Conservation (phyloP, 2,888 invertebrate genomes). For the Drosophila anceps region DNA sequence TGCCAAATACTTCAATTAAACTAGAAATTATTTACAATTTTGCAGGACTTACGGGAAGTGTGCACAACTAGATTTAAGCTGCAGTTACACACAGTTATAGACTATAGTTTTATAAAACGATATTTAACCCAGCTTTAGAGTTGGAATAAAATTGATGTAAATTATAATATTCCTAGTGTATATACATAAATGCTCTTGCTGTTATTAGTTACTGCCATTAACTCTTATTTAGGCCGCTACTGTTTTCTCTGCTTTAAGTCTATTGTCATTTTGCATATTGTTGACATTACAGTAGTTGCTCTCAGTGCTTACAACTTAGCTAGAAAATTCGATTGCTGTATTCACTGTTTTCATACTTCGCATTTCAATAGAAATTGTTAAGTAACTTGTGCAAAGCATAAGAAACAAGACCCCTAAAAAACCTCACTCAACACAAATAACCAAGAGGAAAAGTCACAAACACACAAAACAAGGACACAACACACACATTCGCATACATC, state of each 20-base stretch:
- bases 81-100: too few species aligned
- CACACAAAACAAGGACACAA: not conserved
- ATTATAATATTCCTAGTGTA: too few species aligned
- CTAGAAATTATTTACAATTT: conserved; percentile 1
- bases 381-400: conserved; percentile 11
- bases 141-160: too few species aligned
- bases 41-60: too few species aligned
- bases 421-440: conserved; percentile 6
- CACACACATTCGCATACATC: not conserved
- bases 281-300: not conserved
- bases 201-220: not conserved
- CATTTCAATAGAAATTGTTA: conserved; percentile 10
- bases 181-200: too few species aligned
- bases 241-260: too few species aligned
- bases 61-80: too few species aligned
- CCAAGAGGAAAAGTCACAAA: conserved; percentile 9
- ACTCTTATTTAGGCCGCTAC: too few species aligned
- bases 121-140: too few species aligned
- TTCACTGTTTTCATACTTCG: not conserved
- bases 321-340: not conserved
- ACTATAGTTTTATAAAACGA: too few species aligned
- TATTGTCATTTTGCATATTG: not conserved
- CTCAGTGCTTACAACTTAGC: not conserved
- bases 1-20: conserved; percentile 8
- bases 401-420: conserved; percentile 5